phyloP scores from a whole-genome alignment of 2,113 vertebrate species.

The Clarias macrocephalus region DNA sequence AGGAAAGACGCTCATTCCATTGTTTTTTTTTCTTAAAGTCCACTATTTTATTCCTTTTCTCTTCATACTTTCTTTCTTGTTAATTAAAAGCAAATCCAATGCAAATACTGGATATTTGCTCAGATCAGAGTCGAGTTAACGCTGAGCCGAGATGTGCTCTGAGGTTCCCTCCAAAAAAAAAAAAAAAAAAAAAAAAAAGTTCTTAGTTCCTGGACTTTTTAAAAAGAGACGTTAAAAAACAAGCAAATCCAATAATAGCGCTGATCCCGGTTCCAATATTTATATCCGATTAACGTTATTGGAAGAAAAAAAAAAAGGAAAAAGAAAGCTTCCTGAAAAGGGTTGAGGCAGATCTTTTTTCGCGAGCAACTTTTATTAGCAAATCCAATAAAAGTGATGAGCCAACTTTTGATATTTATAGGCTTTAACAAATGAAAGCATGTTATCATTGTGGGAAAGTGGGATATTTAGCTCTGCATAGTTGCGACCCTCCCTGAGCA shows the following conservation, averaged over 20 bases:
- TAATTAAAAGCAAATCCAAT: constrained; percentile 4
- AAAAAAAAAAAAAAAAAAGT: not conserved
- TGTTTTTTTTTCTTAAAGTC: not conserved
- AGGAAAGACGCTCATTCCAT: not conserved
- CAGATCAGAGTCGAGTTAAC: not conserved
- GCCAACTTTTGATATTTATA: not conserved
- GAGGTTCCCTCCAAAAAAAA: not conserved
- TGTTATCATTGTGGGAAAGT: not conserved
- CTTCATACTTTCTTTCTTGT: not conserved
- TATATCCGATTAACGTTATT: not conserved
- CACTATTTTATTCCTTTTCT: not conserved
- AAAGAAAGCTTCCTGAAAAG: no score
- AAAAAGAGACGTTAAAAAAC: not conserved
- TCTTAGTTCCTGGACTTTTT: not conserved
- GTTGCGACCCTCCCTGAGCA: not conserved
- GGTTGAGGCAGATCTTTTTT: not conserved
- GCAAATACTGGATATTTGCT: not conserved
- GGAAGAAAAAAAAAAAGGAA: no score
- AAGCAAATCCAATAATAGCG: not conserved
- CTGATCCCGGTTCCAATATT: no score
- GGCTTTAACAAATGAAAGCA: not conserved
- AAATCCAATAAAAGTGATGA: not conserved
- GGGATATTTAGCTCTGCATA: not conserved
- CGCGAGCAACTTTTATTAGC: not conserved
- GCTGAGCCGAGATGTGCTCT: not conserved